Conservation (phyloP, 2,113 vertebrate genomes). For the Clarias magur region DNA sequence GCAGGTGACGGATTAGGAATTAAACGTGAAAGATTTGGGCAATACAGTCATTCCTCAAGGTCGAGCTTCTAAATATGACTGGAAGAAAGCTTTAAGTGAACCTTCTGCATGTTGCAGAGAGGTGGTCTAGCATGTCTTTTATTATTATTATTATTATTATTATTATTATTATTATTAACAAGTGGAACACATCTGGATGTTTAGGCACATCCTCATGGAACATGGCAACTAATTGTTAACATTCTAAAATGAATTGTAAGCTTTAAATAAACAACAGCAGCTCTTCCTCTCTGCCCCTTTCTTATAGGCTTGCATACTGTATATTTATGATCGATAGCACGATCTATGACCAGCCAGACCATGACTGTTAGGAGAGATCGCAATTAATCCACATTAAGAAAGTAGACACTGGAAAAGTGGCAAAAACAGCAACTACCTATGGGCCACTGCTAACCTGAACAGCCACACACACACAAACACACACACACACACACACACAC, state of each 20-base stretch:
- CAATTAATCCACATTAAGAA: background rate
- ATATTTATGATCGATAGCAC: background rate
- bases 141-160: background rate
- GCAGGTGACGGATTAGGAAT: slow-evolving; percentile 1
- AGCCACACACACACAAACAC: background rate
- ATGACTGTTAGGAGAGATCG: background rate
- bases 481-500: background rate
- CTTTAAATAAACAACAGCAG: background rate
- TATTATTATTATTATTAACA: background rate
- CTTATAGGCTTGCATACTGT: background rate
- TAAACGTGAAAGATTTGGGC: background rate
- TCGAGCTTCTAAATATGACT: slow-evolving; percentile 57
- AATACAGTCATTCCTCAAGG: slow-evolving; percentile 67
- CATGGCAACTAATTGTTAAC: background rate
- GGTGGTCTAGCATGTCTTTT: background rate
- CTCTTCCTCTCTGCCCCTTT: background rate
- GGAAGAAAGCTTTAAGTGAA: background rate
- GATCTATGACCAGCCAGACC: background rate
- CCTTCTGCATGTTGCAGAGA: background rate
- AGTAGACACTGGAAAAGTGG: background rate
- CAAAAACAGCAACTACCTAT: background rate
- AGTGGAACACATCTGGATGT: background rate
- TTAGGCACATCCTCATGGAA: too few species aligned
- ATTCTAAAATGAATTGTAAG: background rate
- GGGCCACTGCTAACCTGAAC: slow-evolving; percentile 3